Evolutionary conservation across 2,888 invertebrate genomes (phyloP).

Genomic region (Melanargia galathea): DNA sequence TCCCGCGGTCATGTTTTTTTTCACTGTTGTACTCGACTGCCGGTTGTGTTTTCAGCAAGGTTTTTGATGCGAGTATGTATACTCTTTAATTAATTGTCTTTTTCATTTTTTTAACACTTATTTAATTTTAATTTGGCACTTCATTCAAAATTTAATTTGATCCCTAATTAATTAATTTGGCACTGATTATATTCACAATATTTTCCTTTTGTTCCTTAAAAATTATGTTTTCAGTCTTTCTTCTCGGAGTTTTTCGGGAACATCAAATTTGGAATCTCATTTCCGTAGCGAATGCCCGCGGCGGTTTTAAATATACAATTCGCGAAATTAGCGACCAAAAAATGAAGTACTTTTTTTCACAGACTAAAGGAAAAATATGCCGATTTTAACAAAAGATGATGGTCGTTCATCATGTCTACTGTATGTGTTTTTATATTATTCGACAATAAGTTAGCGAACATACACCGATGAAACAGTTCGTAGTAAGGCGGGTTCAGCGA

Average conservation of each 20-base stretch:
- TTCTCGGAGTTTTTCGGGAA: neutral
- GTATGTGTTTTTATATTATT: no score
- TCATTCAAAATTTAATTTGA: neutral
- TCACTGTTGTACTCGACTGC: neutral
- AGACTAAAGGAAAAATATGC: neutral
- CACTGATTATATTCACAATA: neutral
- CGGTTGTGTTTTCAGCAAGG: conserved; percentile 1
- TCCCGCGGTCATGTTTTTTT: neutral
- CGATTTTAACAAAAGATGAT: no score
- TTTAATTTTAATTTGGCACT: neutral
- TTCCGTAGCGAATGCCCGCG: conserved; percentile 7
- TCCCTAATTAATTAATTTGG: neutral
- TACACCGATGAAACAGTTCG: no score
- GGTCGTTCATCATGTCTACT: no score
- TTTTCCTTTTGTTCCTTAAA: neutral
- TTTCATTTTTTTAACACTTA: neutral
- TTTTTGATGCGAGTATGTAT: neutral
- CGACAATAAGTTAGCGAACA: no score
- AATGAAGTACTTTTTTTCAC: neutral
- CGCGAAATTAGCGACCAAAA: neutral
- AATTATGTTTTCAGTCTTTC: neutral
- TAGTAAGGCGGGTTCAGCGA: no score
- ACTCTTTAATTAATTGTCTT: neutral
- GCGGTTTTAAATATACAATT: neutral
- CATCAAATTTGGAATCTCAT: neutral